A percentile compares a stretch with the other conserved stretches of the same genome.
Conservation (phyloP, 2,113 vertebrate species). For the Rutilus rutilus region DNA sequence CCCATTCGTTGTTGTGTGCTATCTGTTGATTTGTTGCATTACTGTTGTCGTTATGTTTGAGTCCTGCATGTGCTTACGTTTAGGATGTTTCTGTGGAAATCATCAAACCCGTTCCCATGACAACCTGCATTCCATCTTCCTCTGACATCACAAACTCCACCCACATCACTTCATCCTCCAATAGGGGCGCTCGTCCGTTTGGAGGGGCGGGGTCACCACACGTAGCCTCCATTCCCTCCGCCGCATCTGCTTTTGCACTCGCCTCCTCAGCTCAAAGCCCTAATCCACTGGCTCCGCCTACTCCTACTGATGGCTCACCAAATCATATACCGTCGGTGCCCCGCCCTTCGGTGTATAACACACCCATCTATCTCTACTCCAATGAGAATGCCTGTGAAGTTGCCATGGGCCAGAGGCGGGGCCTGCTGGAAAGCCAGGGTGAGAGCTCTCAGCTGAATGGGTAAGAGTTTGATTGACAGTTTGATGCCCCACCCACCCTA, state of each 20-base stretch:
- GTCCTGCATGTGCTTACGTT: conserved; percentile 68
- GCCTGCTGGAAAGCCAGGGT: conserved; percentile 85
- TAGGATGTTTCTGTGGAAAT: conserved; percentile 90
- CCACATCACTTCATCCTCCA: conserved; percentile 79
- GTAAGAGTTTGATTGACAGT: conserved; percentile 80
- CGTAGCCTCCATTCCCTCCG: conserved; percentile 92
- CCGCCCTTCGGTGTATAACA: conserved; percentile 82
- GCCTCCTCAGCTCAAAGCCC: conserved; percentile 57
- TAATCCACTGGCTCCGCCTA: conserved; percentile 70
- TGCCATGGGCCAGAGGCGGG: conserved; percentile 89
- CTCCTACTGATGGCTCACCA: conserved; percentile 73
- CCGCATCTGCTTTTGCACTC: conserved; percentile 89
- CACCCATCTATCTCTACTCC: conserved; percentile 82
- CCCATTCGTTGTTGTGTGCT: not conserved
- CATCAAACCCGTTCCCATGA: conserved; percentile 94
- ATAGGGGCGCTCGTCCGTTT: conserved; percentile 93
- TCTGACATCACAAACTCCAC: conserved; percentile 68
- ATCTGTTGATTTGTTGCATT: not conserved
- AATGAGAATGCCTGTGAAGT: conserved; percentile 82
- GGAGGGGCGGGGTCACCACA: conserved; percentile 78
- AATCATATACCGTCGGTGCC: conserved; percentile 50
- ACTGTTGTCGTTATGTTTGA: conserved; percentile 7
- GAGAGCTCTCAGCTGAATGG: conserved; percentile 88
- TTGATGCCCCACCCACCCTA: conserved; percentile 29
- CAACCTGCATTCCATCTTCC: conserved; percentile 67